Conservation (phyloP, 2,888 invertebrate genomes). For the Adelphocoris suturalis region DNA sequence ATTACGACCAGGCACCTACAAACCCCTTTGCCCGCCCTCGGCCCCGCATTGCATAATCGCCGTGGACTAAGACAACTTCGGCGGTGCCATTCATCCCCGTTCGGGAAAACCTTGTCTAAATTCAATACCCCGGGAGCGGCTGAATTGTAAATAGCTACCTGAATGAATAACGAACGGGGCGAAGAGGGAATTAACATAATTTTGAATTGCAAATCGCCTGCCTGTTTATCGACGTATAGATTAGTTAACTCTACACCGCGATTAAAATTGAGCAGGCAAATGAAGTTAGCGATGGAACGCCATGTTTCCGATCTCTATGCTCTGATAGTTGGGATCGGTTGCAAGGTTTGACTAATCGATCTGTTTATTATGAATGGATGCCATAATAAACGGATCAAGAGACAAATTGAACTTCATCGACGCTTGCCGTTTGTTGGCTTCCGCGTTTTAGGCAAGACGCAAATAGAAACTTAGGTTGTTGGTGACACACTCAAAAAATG, state of each 20-base stretch:
- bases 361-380: no score
- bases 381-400: no score
- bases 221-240: conserved; percentile 48
- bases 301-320: conserved; percentile 7
- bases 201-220: conserved; percentile 33
- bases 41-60: conserved; percentile 10
- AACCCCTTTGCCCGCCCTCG: background rate
- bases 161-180: conserved; percentile 37
- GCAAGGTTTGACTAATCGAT: no score
- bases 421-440: no score
- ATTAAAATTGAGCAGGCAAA: conserved; percentile 44
- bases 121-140: conserved; percentile 35
- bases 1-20: background rate
- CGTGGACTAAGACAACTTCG: conserved; percentile 16
- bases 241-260: conserved; percentile 10
- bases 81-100: conserved; percentile 22
- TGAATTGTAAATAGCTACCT: conserved; percentile 46
- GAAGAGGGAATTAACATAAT: conserved; percentile 41
- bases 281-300: conserved; percentile 74
- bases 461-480: no score
- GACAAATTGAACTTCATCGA: no score
- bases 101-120: conserved; percentile 28
- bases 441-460: no score
- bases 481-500: no score
- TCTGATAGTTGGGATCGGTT: background rate